phyloP scores from a whole-genome alignment of 2,113 vertebrate species.

The Asarcornis scutulata region DNA sequence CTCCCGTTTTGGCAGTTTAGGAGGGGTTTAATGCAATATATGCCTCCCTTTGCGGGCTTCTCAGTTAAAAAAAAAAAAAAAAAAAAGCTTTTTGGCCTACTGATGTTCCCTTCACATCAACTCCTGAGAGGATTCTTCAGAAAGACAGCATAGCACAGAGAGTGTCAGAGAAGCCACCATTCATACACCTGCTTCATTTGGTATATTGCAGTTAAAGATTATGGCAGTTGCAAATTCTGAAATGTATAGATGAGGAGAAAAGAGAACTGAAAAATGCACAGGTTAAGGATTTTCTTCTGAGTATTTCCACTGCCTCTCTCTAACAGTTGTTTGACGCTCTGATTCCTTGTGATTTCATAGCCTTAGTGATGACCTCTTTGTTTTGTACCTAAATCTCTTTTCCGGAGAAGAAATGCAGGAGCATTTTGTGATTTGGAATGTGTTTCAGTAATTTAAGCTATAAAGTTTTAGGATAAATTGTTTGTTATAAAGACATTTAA shows the following conservation, averaged over 20 bases:
- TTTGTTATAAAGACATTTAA: conserved; percentile 18
- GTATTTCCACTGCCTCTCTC: not conserved
- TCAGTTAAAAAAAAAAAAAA: not conserved
- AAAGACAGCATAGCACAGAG: not conserved
- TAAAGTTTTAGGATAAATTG: conserved; percentile 22
- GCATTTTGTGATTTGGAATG: not conserved
- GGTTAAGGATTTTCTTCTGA: not conserved
- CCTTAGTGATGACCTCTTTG: not conserved
- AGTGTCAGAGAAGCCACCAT: not conserved
- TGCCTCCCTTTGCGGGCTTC: not conserved
- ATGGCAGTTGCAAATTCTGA: not conserved
- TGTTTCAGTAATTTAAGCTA: conserved; percentile 14
- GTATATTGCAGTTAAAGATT: not conserved
- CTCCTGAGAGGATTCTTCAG: not conserved
- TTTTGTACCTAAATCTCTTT: not conserved
- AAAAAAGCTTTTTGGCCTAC: not conserved
- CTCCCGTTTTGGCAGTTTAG: not conserved
- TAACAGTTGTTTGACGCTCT: not conserved
- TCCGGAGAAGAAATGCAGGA: conserved; percentile 1
- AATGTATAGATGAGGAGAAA: not conserved
- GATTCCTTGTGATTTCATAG: not conserved
- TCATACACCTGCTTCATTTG: not conserved
- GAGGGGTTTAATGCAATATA: not conserved
- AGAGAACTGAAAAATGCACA: not conserved
- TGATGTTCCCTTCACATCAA: not conserved